A percentile compares a stretch with the other conserved stretches of the same genome.
Evolutionary conservation across 2,113 vertebrate genomes (phyloP).

Genomic region (Grus americana): DNA sequence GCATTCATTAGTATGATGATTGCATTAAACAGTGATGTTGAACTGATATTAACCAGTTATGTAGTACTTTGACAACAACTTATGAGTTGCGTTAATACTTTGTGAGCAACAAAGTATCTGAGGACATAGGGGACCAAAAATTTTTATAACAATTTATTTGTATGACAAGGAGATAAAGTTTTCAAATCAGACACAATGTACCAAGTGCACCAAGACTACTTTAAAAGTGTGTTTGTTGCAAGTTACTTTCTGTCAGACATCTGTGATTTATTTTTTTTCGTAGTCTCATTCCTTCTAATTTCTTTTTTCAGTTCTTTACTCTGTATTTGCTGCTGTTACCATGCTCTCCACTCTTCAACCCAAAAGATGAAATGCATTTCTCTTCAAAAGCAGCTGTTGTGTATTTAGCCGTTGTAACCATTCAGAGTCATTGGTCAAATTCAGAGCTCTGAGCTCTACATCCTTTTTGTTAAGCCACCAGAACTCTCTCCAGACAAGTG

Average conservation of each 20-base stretch:
- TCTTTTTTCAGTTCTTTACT: slow-evolving; percentile 28
- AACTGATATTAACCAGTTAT: neutral
- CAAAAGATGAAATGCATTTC: neutral
- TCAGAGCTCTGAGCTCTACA: neutral
- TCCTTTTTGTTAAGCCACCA: neutral
- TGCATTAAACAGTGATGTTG: neutral
- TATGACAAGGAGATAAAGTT: neutral
- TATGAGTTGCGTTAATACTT: neutral
- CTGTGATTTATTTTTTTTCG: neutral
- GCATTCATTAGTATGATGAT: neutral
- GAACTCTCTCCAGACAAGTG: neutral
- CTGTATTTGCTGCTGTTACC: slow-evolving; percentile 36
- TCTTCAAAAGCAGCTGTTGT: neutral
- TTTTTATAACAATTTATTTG: neutral
- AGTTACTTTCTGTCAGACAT: neutral
- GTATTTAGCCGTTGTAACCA: neutral
- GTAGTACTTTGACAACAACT: neutral
- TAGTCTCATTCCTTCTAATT: neutral
- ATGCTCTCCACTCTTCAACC: neutral
- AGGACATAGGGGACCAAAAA: neutral
- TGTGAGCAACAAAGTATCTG: neutral
- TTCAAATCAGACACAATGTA: neutral
- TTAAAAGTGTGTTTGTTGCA: neutral
- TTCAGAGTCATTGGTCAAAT: neutral
- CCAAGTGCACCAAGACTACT: neutral